A percentile compares a stretch with the other conserved stretches of the same genome.
These are phyloP conservation scores for Mastomys coucha DNA, from an alignment of 2,113 vertebrate genomes.

Conservation along the genomic window DNA sequence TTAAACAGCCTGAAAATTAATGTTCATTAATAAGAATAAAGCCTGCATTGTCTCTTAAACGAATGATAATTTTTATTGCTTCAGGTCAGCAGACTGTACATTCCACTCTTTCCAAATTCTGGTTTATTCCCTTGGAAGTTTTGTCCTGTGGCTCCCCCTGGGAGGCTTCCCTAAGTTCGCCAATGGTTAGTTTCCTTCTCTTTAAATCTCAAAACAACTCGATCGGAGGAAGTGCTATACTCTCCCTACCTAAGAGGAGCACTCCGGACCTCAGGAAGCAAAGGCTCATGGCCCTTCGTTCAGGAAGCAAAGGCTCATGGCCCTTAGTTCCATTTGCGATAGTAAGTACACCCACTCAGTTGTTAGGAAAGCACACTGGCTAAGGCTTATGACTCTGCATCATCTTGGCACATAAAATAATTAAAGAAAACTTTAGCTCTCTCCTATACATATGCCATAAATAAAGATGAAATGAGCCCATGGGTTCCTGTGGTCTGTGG, in stretches of 20 bases:
- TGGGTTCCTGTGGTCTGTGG: not conserved
- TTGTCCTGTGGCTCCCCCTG: not conserved
- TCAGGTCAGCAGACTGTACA: not conserved
- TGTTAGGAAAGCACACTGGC: not conserved
- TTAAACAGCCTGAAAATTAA: conserved; percentile 2
- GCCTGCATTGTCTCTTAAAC: not conserved
- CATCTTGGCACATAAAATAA: conserved; percentile 7
- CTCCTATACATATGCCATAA: not conserved
- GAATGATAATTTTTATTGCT: not conserved
- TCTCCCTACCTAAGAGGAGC: not conserved
- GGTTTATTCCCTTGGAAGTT: conserved; percentile 6
- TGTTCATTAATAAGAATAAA: not conserved
- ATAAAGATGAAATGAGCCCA: not conserved
- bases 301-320: not conserved
- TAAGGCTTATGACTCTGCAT: not conserved
- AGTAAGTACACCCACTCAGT: not conserved
- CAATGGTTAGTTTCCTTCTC: not conserved
- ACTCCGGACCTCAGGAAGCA: not conserved
- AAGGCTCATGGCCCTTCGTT: not conserved
- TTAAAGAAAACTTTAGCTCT: not conserved
- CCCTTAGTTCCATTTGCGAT: not conserved
- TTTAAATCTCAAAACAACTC: not conserved
- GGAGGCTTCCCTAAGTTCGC: not conserved
- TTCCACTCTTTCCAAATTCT: not conserved
- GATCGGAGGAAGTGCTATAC: not conserved